Percentiles rank a stretch among this genome's conserved stretches.
These are phyloP conservation scores for Apodemia mormo DNA, from an alignment of 2,888 invertebrate genomes.

Conservation along the genomic window DNA sequence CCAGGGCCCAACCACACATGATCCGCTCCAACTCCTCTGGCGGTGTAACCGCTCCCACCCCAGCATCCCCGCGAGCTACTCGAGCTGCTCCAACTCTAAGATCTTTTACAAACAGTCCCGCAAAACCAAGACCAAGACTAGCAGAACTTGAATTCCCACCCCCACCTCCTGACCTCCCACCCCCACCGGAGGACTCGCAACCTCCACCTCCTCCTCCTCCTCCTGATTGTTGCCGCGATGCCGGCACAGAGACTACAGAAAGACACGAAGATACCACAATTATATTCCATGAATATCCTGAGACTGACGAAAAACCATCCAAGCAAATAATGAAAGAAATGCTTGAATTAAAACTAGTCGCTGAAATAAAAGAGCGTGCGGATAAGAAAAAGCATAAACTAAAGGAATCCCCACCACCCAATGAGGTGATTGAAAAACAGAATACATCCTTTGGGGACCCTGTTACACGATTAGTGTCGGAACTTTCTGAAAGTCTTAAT, in stretches of 20 bases:
- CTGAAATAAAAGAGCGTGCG: slow-evolving; percentile 91
- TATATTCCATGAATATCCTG: slow-evolving; percentile 81
- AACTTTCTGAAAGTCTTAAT: slow-evolving; percentile 92
- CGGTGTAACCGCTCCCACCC: slow-evolving; percentile 85
- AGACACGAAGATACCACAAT: slow-evolving; percentile 75
- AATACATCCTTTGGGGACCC: slow-evolving; percentile 83
- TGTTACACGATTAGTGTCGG: slow-evolving; percentile 90
- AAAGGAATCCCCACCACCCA: slow-evolving; percentile 75
- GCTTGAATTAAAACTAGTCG: slow-evolving; percentile 89
- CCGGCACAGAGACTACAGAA: slow-evolving; percentile 87
- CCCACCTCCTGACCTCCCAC: slow-evolving; percentile 90
- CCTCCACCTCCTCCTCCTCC: slow-evolving; percentile 71
- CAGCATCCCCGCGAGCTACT: slow-evolving; percentile 65
- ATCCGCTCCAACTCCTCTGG: slow-evolving; percentile 94
- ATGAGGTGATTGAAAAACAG: slow-evolving; percentile 46
- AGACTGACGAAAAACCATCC: slow-evolving; percentile 54
- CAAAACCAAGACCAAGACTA: slow-evolving; percentile 86
- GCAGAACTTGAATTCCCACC: slow-evolving; percentile 94
- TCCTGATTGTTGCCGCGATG: slow-evolving; percentile 82
- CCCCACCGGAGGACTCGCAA: slow-evolving; percentile 86
- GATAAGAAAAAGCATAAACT: slow-evolving; percentile 83
- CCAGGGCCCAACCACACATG: slow-evolving; percentile 89
- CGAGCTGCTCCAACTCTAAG: slow-evolving; percentile 67
- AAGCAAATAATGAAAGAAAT: slow-evolving; percentile 88
- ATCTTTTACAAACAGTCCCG: slow-evolving; percentile 86